A percentile compares a stretch with the other conserved stretches of the same genome.
phyloP scores from a whole-genome alignment of 2,888 invertebrate genomes.

The Toxonevra muliebris region DNA sequence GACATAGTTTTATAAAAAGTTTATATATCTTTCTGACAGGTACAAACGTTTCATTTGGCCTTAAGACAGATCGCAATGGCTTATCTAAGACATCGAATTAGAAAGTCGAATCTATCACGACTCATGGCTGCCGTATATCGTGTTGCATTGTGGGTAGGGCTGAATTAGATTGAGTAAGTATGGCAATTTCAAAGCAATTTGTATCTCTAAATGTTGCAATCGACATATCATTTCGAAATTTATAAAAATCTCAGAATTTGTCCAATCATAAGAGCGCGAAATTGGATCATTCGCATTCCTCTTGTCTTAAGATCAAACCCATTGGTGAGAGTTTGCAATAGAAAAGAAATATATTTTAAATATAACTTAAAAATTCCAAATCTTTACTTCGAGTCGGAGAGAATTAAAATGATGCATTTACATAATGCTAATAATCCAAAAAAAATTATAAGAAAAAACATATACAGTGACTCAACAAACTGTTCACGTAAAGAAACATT shows the following conservation, averaged over 20 bases:
- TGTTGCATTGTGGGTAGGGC: neutral
- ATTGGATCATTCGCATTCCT: neutral
- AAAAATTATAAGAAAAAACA: no score
- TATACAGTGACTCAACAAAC: no score
- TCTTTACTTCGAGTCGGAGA: no score
- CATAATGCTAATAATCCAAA: no score
- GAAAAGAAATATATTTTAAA: no score
- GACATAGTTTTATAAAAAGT: slow-evolving; percentile 9
- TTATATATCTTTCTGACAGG: slow-evolving; percentile 11
- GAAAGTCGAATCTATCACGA: slow-evolving; percentile 10
- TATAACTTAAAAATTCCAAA: no score
- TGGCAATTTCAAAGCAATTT: neutral
- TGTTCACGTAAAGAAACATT: no score
- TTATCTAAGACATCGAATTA: neutral
- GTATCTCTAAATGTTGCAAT: no score
- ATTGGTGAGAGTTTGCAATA: no score
- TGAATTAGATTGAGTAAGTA: neutral
- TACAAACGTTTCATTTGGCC: neutral
- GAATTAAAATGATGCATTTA: no score
- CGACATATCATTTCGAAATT: no score
- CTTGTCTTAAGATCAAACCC: neutral
- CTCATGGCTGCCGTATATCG: slow-evolving; percentile 1
- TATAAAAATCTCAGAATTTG: neutral
- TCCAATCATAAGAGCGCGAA: neutral
- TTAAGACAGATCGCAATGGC: neutral